A percentile compares a stretch with the other conserved stretches of the same genome.
These are phyloP conservation scores for Drosophila insularis DNA, from an alignment of 1,140 invertebrate genomes.

Conservation along the genomic window DNA sequence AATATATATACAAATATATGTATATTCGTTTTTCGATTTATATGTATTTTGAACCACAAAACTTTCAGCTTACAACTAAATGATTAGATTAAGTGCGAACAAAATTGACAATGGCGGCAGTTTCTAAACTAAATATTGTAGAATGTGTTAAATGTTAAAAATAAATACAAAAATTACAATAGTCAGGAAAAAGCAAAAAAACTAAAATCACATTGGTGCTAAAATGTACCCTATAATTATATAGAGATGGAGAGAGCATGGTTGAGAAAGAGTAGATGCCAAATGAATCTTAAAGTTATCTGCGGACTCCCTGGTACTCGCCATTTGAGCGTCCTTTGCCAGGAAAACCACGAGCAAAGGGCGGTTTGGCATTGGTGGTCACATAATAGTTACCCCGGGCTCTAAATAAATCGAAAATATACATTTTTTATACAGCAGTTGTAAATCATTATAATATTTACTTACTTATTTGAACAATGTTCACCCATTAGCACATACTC, in stretches of 20 bases:
- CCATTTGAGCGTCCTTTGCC: conserved; percentile 83
- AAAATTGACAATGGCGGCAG: conserved; percentile 51
- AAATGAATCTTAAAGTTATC: conserved; percentile 31
- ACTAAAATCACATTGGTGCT: conserved; percentile 76
- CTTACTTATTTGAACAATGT: conserved; percentile 89
- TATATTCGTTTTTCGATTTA: conserved; percentile 3
- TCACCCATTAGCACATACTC: conserved; percentile 93
- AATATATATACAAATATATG: conserved; percentile 49
- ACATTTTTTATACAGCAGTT: background rate
- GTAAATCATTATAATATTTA: background rate
- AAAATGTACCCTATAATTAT: background rate
- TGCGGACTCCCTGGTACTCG: conserved; percentile 75
- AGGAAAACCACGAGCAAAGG: conserved; percentile 92
- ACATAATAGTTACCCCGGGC: conserved; percentile 92
- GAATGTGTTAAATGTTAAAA: conserved; percentile 40
- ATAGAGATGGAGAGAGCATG: conserved; percentile 11
- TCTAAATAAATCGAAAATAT: conserved; percentile 83
- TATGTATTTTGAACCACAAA: conserved; percentile 39
- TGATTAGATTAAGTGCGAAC: conserved; percentile 61
- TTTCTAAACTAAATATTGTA: conserved; percentile 55
- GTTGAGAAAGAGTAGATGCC: conserved; percentile 3
- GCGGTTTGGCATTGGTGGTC: conserved; percentile 92
- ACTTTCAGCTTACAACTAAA: conserved; percentile 58
- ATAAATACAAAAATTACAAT: conserved; percentile 58
- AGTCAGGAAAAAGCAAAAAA: conserved; percentile 63